Evolutionary conservation across 2,113 vertebrate species (phyloP).

Genomic region (Pygoscelis antarcticus): DNA sequence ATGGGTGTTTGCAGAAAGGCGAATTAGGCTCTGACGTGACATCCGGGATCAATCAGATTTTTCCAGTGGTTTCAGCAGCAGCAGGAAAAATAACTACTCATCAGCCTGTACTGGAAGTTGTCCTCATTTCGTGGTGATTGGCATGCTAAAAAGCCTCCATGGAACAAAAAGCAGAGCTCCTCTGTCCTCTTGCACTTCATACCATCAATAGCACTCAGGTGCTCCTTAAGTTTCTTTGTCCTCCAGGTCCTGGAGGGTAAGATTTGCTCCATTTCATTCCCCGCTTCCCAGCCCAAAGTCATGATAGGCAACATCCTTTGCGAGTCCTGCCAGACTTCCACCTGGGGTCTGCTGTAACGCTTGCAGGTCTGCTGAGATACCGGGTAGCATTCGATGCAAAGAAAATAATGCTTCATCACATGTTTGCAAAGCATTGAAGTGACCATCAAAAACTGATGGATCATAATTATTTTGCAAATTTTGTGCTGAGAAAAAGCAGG

Average conservation of each 20-base stretch:
- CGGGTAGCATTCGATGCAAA: not conserved
- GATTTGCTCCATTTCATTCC: not conserved
- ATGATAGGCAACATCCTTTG: rapidly evolving
- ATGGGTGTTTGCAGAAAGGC: not conserved
- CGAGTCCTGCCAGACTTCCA: not conserved
- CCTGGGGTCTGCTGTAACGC: not conserved
- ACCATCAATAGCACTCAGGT: not conserved
- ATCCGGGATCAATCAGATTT: slow-evolving; percentile 45
- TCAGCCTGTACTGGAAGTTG: not conserved
- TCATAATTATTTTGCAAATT: not conserved
- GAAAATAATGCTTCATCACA: not conserved
- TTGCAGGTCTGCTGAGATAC: not conserved
- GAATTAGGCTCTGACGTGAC: slow-evolving; percentile 38
- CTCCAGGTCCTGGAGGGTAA: not conserved
- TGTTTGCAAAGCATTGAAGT: not conserved
- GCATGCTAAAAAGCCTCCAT: not conserved
- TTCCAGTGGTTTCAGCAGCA: slow-evolving; percentile 43
- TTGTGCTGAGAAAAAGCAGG: not conserved
- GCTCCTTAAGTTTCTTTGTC: not conserved
- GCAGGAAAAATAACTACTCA: not conserved
- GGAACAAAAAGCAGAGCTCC: not conserved
- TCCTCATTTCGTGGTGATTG: not conserved
- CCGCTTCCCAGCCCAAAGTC: not conserved
- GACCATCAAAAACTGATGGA: not conserved
- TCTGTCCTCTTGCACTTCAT: not conserved